phyloP scores from a whole-genome alignment of 2,888 invertebrate genomes.

The Apamea crenata region DNA sequence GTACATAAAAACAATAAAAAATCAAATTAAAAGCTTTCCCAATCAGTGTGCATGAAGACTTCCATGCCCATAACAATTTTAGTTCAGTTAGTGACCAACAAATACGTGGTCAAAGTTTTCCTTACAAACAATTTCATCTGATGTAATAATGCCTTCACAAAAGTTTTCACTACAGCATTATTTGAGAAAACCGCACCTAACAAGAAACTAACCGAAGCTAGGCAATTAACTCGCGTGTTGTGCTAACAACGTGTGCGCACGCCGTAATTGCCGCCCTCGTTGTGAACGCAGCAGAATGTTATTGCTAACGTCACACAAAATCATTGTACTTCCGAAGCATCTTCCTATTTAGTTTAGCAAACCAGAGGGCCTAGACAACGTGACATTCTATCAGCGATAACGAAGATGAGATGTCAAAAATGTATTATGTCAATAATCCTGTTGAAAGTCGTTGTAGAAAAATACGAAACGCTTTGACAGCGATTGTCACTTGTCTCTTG shows the following conservation, averaged over 20 bases:
- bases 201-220: constrained; percentile 36
- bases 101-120: neutral
- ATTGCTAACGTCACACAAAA: constrained; percentile 23
- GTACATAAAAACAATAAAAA: neutral
- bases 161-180: constrained; percentile 18
- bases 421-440: neutral
- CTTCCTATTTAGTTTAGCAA: neutral
- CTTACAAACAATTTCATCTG: neutral
- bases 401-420: too few relatives aligned
- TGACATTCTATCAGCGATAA: neutral
- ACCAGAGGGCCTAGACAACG: too few relatives aligned
- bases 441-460: neutral
- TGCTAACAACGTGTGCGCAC: constrained; percentile 37
- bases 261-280: constrained; percentile 40
- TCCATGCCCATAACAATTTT: neutral
- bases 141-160: neutral
- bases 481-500: neutral
- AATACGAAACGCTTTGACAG: neutral
- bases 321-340: neutral
- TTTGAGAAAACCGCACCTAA: constrained; percentile 34
- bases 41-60: neutral
- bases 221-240: constrained; percentile 44
- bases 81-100: neutral
- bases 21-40: neutral
- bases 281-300: constrained; percentile 33